phyloP scores from a whole-genome alignment of 2,113 vertebrate genomes.

The Peromyscus polionotus region DNA sequence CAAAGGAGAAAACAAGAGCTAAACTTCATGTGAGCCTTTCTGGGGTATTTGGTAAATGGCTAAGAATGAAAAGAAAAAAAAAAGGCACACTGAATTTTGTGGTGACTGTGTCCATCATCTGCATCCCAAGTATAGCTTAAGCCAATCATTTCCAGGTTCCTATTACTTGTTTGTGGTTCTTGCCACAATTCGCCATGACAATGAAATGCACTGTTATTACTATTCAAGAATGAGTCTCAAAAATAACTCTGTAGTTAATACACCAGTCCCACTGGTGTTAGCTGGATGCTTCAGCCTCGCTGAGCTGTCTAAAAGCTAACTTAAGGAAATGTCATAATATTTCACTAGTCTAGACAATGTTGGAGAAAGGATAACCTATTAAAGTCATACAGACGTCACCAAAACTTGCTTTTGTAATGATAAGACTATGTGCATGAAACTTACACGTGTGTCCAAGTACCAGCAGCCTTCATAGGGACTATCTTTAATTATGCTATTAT shows the following conservation, averaged over 20 bases:
- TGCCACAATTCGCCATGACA: constrained; percentile 7
- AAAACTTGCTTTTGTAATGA: neutral
- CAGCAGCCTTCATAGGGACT: neutral
- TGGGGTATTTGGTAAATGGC: neutral
- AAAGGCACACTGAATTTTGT: neutral
- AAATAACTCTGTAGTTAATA: neutral
- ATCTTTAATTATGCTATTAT: neutral
- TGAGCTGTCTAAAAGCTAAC: neutral
- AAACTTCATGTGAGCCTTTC: neutral
- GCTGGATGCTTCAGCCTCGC: neutral
- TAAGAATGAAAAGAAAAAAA: constrained; percentile 13
- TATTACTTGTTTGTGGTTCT: constrained; percentile 15
- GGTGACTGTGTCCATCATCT: neutral
- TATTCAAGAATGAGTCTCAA: neutral
- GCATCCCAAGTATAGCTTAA: neutral
- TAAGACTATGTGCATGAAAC: neutral
- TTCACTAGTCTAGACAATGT: constrained; percentile 3
- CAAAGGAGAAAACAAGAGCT: neutral
- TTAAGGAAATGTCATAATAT: neutral
- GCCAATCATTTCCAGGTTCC: neutral
- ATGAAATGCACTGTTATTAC: neutral
- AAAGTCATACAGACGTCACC: neutral
- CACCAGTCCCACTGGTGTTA: neutral
- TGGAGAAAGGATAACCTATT: neutral
- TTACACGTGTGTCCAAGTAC: neutral